A percentile compares a stretch with the other conserved stretches of the same genome.
phyloP scores from a whole-genome alignment of 2,113 vertebrate genomes.

The Heliornis fulica region DNA sequence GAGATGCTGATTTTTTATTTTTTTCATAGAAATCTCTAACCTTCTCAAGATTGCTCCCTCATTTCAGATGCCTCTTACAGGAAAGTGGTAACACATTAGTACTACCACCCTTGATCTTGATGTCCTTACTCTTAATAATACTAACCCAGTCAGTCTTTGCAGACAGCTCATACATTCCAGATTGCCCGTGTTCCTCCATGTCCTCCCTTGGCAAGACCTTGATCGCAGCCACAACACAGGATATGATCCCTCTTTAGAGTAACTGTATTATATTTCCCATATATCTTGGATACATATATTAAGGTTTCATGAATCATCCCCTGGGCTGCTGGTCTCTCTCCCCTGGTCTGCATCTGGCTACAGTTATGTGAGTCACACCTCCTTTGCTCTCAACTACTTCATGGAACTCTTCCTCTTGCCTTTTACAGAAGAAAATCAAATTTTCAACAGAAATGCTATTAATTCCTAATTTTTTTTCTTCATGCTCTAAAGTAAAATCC shows the following conservation, averaged over 20 bases:
- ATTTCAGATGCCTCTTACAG: not conserved
- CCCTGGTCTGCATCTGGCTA: not conserved
- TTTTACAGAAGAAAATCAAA: not conserved
- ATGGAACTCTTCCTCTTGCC: not conserved
- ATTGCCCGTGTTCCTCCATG: accelerated
- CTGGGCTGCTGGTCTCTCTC: not conserved
- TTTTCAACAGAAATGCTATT: not conserved
- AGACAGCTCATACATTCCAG: not conserved
- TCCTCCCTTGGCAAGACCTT: not conserved
- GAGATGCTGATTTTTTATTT: accelerated
- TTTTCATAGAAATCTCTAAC: not conserved
- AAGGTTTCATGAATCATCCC: not conserved
- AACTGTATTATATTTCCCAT: not conserved
- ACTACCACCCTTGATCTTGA: not conserved
- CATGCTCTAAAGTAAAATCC: not conserved
- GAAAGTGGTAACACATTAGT: not conserved
- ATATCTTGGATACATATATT: not conserved
- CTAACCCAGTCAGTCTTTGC: not conserved
- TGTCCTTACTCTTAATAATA: not conserved
- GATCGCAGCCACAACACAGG: not conserved
- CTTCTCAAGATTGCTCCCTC: not conserved
- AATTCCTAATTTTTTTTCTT: not conserved
- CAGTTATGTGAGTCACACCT: not conserved
- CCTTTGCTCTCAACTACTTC: not conserved
- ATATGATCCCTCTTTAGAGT: not conserved